These are phyloP conservation scores for Lasius fuliginosus DNA, from an alignment of 2,888 invertebrate species.

Conservation along the genomic window DNA sequence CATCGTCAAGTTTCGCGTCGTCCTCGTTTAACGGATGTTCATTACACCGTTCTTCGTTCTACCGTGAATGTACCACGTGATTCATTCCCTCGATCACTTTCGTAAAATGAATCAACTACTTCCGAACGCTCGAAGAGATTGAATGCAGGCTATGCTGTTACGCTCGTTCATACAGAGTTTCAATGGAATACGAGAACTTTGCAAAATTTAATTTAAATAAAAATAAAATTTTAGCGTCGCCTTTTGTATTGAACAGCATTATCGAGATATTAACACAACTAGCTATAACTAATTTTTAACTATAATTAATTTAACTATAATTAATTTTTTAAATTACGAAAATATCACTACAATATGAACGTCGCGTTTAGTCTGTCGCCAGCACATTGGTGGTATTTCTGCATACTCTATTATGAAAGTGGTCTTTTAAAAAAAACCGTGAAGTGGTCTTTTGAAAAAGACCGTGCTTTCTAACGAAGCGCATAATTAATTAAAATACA, in stretches of 20 bases:
- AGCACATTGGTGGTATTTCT: background rate
- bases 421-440: background rate
- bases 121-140: background rate
- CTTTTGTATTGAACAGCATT: background rate
- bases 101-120: conserved; percentile 10
- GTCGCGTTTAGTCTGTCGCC: background rate
- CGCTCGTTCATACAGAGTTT: background rate
- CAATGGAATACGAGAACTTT: background rate
- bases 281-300: background rate
- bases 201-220: conserved; percentile 9
- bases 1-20: conserved; percentile 9
- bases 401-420: background rate
- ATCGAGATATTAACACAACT: background rate
- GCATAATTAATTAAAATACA: conserved; percentile 26
- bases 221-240: background rate
- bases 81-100: conserved; percentile 16
- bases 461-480: conserved; percentile 32
- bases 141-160: background rate
- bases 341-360: background rate
- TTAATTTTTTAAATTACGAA: background rate
- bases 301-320: background rate
- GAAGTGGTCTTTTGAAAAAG: background rate
- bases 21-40: conserved; percentile 35
- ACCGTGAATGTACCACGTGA: background rate
- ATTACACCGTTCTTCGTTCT: background rate